phyloP scores from a whole-genome alignment of 2,113 vertebrate species.

The Dicaeum eximium region DNA sequence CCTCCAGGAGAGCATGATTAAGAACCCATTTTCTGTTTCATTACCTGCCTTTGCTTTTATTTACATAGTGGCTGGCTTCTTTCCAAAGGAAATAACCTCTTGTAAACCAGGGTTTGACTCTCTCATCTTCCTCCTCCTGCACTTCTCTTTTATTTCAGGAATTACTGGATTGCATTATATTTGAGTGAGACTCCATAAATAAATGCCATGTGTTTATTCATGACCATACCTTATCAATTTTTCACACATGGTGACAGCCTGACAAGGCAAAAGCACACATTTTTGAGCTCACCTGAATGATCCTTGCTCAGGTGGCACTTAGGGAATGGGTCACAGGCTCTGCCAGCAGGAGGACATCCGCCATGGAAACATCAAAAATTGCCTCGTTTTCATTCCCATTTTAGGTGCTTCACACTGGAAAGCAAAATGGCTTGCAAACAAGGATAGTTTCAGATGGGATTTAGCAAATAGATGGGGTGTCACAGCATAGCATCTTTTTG shows the following conservation, averaged over 20 bases:
- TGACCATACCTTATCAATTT: neutral
- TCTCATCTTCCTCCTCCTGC: neutral
- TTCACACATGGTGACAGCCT: neutral
- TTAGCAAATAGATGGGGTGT: neutral
- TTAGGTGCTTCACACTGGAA: neutral
- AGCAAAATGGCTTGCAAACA: neutral
- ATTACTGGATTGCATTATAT: neutral
- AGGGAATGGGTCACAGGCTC: neutral
- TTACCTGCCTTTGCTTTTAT: neutral
- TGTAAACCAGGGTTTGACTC: neutral
- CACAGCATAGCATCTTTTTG: neutral
- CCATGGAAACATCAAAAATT: neutral
- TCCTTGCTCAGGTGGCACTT: neutral
- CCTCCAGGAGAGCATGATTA: neutral
- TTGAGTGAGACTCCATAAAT: neutral
- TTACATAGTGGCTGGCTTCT: neutral
- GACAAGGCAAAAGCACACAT: neutral
- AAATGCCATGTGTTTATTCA: constrained; percentile 11
- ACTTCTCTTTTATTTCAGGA: neutral
- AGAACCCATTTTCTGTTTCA: neutral
- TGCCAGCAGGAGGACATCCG: neutral
- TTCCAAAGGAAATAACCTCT: neutral
- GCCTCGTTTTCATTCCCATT: neutral
- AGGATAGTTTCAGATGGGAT: neutral
- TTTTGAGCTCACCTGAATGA: neutral